Evolutionary conservation across 2,113 vertebrate species (phyloP).

Genomic region (Notarius quadriscutis): DNA sequence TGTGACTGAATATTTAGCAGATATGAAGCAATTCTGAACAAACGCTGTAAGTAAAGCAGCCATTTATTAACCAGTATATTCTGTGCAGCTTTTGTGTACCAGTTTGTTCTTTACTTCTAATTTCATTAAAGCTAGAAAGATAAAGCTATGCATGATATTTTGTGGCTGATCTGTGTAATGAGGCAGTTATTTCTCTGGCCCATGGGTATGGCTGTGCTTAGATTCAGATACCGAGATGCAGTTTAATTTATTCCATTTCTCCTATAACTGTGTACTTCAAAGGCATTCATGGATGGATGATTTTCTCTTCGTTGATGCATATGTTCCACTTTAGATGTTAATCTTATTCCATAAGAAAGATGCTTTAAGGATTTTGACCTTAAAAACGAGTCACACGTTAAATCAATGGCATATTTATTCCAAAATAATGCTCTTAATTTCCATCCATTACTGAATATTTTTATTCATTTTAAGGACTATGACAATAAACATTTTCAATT

Average conservation of each 20-base stretch:
- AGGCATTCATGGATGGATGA: slow-evolving; percentile 23
- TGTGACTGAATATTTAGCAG: slow-evolving; percentile 1
- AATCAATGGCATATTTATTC: slow-evolving; percentile 5
- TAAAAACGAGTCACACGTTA: slow-evolving; percentile 31
- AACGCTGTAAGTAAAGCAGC: neutral
- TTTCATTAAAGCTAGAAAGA: slow-evolving; percentile 32
- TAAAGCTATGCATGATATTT: slow-evolving; percentile 15
- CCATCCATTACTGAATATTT: neutral
- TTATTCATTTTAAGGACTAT: neutral
- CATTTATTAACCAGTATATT: slow-evolving; percentile 10
- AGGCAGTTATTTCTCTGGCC: slow-evolving; percentile 33
- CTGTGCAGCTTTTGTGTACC: neutral
- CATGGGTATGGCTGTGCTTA: slow-evolving; percentile 26
- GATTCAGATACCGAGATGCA: slow-evolving; percentile 17
- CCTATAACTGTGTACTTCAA: slow-evolving; percentile 29
- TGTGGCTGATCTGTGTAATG: slow-evolving; percentile 23
- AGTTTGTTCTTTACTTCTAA: slow-evolving; percentile 15
- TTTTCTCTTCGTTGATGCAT: slow-evolving; percentile 42
- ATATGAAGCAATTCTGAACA: neutral
- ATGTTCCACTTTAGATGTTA: slow-evolving; percentile 42
- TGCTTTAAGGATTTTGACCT: slow-evolving; percentile 20
- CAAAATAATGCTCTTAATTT: neutral
- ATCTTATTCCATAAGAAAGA: slow-evolving; percentile 33
- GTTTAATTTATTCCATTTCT: slow-evolving; percentile 31
- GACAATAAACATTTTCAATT: neutral